These are phyloP conservation scores for Grammomys surdaster DNA, from an alignment of 2,113 vertebrate species.

Conservation along the genomic window DNA sequence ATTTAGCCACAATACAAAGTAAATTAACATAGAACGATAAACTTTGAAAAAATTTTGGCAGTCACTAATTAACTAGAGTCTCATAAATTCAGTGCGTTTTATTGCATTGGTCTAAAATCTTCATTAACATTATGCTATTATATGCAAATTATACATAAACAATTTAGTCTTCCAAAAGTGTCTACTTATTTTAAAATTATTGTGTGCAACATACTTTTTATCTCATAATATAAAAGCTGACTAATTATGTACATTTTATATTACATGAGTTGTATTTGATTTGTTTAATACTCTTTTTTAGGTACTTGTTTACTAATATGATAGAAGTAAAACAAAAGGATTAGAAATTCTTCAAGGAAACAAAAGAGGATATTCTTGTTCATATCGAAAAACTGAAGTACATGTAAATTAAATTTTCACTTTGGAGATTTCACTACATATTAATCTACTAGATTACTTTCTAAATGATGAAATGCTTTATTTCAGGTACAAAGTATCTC, in stretches of 20 bases:
- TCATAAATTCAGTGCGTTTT: not conserved
- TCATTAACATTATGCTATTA: not conserved
- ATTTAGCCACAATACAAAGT: not conserved
- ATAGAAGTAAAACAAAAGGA: not conserved
- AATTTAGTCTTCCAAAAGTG: not conserved
- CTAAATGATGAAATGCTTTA: not conserved
- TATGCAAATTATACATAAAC: not conserved
- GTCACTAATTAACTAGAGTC: not conserved
- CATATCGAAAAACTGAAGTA: not conserved
- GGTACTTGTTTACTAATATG: not conserved
- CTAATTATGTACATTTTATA: not conserved
- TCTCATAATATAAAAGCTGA: not conserved
- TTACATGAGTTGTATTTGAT: not conserved
- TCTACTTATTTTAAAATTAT: not conserved
- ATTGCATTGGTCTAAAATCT: not conserved
- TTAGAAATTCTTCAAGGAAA: not conserved
- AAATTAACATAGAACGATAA: conserved; percentile 32
- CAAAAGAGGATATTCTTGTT: not conserved
- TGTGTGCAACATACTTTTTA: not conserved
- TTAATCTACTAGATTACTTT: not conserved
- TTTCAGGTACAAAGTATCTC: too few relatives aligned
- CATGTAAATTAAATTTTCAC: not conserved
- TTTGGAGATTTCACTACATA: not conserved
- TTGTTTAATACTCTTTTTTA: not conserved
- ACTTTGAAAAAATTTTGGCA: not conserved